A percentile compares a stretch with the other conserved stretches of the same genome.
Evolutionary conservation across 2,113 vertebrate species (phyloP).

Genomic region (Tretioscincus oriximinensis): DNA sequence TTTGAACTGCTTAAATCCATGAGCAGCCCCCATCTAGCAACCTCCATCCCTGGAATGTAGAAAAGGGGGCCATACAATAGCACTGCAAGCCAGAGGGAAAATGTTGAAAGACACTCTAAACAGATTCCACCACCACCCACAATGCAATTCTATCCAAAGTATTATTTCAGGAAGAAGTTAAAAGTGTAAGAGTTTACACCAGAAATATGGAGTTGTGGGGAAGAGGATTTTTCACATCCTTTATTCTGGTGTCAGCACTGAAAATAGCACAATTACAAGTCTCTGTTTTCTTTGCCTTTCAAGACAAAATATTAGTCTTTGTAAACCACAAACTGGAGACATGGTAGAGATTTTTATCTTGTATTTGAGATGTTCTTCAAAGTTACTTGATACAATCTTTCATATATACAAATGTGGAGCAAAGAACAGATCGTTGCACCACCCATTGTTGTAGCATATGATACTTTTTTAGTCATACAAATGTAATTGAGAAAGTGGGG

Average conservation of each 20-base stretch:
- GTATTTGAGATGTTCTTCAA: not conserved
- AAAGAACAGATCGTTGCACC: not conserved
- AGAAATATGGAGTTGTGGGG: not conserved
- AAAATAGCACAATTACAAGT: not conserved
- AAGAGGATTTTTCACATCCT: not conserved
- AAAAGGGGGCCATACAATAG: slow-evolving; percentile 58
- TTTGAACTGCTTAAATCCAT: slow-evolving; percentile 63
- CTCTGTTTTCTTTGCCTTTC: not conserved
- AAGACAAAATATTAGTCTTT: not conserved
- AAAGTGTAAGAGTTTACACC: slow-evolving; percentile 30
- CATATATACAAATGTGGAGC: not conserved
- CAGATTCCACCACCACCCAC: slow-evolving; percentile 21
- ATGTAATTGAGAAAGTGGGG: no score
- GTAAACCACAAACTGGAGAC: not conserved
- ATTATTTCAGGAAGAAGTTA: slow-evolving; percentile 44
- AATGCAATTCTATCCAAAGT: slow-evolving; percentile 50
- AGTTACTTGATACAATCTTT: not conserved
- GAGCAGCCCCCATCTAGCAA: slow-evolving; percentile 53
- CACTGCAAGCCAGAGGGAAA: slow-evolving; percentile 56
- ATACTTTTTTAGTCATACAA: no score
- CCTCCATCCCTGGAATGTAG: slow-evolving; percentile 61
- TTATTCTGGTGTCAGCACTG: not conserved
- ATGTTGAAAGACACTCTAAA: slow-evolving; percentile 68
- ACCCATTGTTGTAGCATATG: no score
- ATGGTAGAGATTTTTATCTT: not conserved